phyloP scores from a whole-genome alignment of 2,888 invertebrate genomes.

The Cryptus armator region DNA sequence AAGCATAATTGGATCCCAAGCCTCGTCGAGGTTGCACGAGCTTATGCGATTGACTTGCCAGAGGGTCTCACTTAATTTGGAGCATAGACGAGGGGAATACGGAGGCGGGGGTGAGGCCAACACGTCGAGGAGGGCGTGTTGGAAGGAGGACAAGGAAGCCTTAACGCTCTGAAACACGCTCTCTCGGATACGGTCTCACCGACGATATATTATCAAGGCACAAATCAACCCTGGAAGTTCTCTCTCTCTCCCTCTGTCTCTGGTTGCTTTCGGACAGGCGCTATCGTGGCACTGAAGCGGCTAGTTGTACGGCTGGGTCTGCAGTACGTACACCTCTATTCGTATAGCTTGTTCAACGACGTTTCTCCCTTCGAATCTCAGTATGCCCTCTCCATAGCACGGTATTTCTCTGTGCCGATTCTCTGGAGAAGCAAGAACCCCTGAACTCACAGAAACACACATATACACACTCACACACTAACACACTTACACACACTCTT shows the following conservation, averaged over 20 bases:
- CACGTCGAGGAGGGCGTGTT: not conserved
- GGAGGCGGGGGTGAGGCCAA: not conserved
- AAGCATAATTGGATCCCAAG: conserved; percentile 21
- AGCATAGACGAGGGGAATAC: not conserved
- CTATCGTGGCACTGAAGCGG: conserved; percentile 38
- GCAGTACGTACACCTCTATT: conserved; percentile 3
- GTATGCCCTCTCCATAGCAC: conserved; percentile 2
- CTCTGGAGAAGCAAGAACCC: conserved; percentile 8
- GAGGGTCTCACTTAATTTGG: conserved; percentile 63
- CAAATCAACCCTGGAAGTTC: conserved; percentile 63
- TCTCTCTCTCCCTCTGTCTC: conserved; percentile 32
- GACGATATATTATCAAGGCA: conserved; percentile 64
- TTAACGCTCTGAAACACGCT: conserved; percentile 46
- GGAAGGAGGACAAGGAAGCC: not conserved
- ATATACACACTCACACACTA: not conserved
- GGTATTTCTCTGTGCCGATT: conserved; percentile 13
- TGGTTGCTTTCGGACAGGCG: conserved; percentile 59
- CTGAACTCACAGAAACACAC: not conserved
- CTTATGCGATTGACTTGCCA: conserved; percentile 63
- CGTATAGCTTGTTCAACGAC: conserved; percentile 11
- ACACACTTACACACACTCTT: conserved; percentile 35
- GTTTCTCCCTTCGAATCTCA: conserved; percentile 28
- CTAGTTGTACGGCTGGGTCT: not conserved
- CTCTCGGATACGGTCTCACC: conserved; percentile 41
- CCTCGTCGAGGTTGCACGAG: conserved; percentile 28